Conservation (phyloP, 2,113 vertebrate genomes). For the Mobula hypostoma region DNA sequence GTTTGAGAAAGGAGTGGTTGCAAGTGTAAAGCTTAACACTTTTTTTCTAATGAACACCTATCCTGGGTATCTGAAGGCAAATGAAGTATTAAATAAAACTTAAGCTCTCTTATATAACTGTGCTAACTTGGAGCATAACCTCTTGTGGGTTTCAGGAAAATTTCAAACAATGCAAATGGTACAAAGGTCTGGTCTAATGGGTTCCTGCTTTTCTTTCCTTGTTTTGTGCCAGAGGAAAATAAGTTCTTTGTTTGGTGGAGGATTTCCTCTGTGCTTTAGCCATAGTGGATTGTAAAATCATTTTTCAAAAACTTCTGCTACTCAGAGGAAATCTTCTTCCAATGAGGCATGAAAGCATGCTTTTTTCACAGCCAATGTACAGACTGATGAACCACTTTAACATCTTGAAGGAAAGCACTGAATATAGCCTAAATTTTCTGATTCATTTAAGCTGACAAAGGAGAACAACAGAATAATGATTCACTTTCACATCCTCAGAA, state of each 20-base stretch:
- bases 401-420: not conserved
- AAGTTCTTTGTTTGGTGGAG: not conserved
- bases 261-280: not conserved
- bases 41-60: not conserved
- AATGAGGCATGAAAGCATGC: not conserved
- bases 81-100: not conserved
- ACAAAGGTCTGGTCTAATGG: not conserved
- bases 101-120: not conserved
- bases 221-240: not conserved
- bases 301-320: not conserved
- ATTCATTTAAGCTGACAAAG: not conserved
- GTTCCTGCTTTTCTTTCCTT: not conserved
- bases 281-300: not conserved
- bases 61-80: not conserved
- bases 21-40: not conserved
- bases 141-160: not conserved
- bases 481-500: not conserved
- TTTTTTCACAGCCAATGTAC: not conserved
- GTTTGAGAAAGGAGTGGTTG: not conserved
- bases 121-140: not conserved
- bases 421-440: not conserved
- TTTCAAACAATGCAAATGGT: not conserved
- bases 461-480: not conserved
- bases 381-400: not conserved
- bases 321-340: not conserved